Conservation (phyloP, 2,797 vertebrate species). For the Sus cebifrons region DNA sequence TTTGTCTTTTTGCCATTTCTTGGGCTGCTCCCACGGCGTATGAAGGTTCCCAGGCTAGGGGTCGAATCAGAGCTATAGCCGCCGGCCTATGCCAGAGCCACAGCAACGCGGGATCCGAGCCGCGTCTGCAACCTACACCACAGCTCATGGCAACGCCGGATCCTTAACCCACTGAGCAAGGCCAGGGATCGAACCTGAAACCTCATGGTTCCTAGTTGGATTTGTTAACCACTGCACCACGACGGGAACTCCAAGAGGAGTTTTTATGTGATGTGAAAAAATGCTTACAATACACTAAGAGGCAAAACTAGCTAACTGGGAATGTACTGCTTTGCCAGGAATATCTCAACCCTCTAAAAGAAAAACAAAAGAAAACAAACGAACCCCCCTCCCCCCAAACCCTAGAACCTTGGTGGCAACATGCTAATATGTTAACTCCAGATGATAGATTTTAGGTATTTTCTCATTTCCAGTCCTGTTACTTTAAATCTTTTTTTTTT, state of each 20-base stretch:
- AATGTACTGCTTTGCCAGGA: conserved; percentile 46
- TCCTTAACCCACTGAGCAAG: too few relatives aligned
- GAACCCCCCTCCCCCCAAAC: not conserved
- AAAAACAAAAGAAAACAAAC: conserved; percentile 58
- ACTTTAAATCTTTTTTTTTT: conserved; percentile 20
- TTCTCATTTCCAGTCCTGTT: conserved; percentile 30
- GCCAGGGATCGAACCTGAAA: too few relatives aligned
- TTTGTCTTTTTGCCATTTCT: too few relatives aligned
- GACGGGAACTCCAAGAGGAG: not conserved
- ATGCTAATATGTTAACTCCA: not conserved
- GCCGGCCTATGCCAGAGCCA: too few relatives aligned
- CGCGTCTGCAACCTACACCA: too few relatives aligned
- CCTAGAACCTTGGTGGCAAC: not conserved
- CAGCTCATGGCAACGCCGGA: too few relatives aligned
- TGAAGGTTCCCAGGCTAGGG: too few relatives aligned
- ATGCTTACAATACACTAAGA: not conserved
- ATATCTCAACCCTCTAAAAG: conserved; percentile 39
- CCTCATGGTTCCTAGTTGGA: too few relatives aligned
- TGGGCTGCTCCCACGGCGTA: too few relatives aligned
- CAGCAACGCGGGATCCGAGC: too few relatives aligned
- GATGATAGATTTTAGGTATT: not conserved
- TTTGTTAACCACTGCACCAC: too few relatives aligned
- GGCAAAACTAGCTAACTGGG: conserved; percentile 40
- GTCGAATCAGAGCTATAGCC: too few relatives aligned
- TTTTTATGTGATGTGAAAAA: conserved; percentile 32